These are phyloP conservation scores for Amblyornis subalaris DNA, from an alignment of 2,113 vertebrate genomes.

Conservation along the genomic window DNA sequence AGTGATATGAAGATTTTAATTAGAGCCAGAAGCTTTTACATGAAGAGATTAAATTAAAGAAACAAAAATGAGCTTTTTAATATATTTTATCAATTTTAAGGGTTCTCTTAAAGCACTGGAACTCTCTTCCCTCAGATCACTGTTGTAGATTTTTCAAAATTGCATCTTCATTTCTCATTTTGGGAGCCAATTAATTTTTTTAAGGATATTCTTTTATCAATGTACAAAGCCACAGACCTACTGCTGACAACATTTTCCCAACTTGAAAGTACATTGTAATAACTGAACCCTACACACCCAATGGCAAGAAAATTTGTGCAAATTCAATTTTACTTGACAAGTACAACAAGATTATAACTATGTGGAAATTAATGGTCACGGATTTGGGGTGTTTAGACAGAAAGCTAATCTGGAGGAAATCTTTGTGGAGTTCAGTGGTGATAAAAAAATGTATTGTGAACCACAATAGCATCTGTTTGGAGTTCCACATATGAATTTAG, in stretches of 20 bases:
- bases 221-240: background rate
- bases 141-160: background rate
- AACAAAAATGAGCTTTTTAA: background rate
- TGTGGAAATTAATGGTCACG: background rate
- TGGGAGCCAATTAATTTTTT: background rate
- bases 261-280: constrained; percentile 1
- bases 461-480: background rate
- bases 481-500: background rate
- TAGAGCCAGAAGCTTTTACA: background rate
- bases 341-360: background rate
- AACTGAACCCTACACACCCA: background rate
- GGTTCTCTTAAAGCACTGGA: background rate
- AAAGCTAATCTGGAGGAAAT: background rate
- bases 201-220: background rate
- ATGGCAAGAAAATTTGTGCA: background rate
- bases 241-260: background rate
- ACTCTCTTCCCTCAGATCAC: background rate
- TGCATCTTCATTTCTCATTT: background rate
- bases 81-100: background rate
- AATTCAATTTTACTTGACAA: constrained; percentile 3
- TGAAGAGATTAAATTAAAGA: background rate
- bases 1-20: background rate
- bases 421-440: background rate
- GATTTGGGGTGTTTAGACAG: background rate
- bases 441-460: background rate